Conservation (phyloP, 92 coral and sea anemone genomes). For the Parazoanthus swiftii region DNA sequence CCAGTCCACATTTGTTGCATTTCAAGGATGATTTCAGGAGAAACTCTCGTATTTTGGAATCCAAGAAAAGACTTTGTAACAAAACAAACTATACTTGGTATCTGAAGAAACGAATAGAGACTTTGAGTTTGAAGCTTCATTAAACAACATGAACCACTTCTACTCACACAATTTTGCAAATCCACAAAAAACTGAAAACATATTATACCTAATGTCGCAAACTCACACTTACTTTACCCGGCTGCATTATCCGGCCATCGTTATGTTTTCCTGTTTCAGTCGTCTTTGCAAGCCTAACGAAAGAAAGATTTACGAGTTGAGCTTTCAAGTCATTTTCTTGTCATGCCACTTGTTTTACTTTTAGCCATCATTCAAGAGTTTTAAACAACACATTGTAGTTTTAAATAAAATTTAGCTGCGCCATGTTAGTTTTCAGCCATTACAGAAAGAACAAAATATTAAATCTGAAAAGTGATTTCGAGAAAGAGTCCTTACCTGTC, state of each 20-base stretch:
- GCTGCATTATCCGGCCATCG: constrained; percentile 19
- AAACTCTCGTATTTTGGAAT: constrained; percentile 15
- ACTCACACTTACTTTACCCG: constrained; percentile 17
- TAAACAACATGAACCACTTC: constrained; percentile 15
- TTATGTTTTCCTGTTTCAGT: constrained; percentile 15
- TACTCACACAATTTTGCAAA: constrained; percentile 15
- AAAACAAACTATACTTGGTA: constrained; percentile 14
- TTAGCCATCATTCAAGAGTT: constrained; percentile 15
- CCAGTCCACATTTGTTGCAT: constrained; percentile 17
- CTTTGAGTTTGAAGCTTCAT: constrained; percentile 14
- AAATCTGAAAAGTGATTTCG: too few relatives aligned
- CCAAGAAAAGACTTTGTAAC: constrained; percentile 15
- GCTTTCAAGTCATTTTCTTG: constrained; percentile 15
- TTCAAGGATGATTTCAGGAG: constrained; percentile 16
- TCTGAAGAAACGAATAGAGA: constrained; percentile 15
- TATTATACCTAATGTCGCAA: constrained; percentile 15
- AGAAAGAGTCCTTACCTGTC: constrained; percentile 6
- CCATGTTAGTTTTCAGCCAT: constrained; percentile 16
- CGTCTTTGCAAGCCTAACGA: constrained; percentile 17
- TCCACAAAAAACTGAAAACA: constrained; percentile 15
- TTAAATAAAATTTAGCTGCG: constrained; percentile 14
- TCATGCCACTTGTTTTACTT: constrained; percentile 15
- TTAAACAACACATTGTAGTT: constrained; percentile 14
- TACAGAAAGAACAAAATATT: constrained; percentile 5
- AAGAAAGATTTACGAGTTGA: constrained; percentile 15